Evolutionary conservation across 92 coral and sea anemone species (phyloP).

Genomic region (Metridium senile): DNA sequence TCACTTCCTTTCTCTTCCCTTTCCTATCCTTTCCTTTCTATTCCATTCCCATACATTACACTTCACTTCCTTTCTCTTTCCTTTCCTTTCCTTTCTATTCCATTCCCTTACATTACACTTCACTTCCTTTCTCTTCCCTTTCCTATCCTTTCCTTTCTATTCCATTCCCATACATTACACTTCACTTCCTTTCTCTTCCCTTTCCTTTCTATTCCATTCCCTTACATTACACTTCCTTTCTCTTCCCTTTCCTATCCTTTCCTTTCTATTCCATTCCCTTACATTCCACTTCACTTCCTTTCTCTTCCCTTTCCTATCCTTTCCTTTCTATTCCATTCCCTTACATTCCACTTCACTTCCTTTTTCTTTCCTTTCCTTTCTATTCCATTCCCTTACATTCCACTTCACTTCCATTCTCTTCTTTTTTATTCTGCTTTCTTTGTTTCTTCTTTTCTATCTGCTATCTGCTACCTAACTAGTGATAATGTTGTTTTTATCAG

Average conservation of each 20-base stretch:
- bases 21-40: background rate
- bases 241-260: background rate
- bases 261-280: background rate
- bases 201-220: too few relatives aligned
- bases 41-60: too few relatives aligned
- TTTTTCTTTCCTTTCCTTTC: background rate
- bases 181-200: background rate
- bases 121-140: background rate
- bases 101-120: too few relatives aligned
- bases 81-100: background rate
- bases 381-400: slow-evolving; percentile 8
- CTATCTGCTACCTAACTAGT: background rate
- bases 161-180: background rate
- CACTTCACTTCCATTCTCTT: background rate
- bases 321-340: background rate
- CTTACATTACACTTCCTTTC: too few relatives aligned
- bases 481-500: background rate
- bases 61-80: too few relatives aligned
- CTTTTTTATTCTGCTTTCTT: background rate
- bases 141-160: background rate
- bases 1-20: background rate
- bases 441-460: background rate
- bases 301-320: background rate
- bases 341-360: background rate
- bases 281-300: background rate